Percentiles rank a stretch among this genome's conserved stretches.
Conservation (phyloP, 1,140 invertebrate genomes). For the Bombus cullumanus region DNA sequence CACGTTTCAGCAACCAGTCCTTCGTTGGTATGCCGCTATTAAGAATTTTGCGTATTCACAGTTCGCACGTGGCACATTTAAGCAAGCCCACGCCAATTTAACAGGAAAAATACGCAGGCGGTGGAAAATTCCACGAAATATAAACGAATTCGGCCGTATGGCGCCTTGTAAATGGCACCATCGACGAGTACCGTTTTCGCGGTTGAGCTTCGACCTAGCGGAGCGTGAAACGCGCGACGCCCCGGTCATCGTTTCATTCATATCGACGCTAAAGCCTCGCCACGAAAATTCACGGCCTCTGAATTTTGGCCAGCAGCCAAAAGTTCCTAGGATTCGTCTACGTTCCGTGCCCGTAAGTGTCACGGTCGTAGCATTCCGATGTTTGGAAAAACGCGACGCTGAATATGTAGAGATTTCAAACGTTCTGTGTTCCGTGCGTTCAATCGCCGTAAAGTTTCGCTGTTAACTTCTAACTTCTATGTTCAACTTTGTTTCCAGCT, state of each 20-base stretch:
- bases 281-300: conserved; percentile 41
- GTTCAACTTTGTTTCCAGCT: neutral
- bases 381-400: conserved; percentile 17
- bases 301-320: conserved; percentile 52
- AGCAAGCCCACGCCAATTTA: neutral
- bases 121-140: neutral
- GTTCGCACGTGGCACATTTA: too few relatives aligned
- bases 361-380: conserved; percentile 43
- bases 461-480: too few relatives aligned
- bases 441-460: too few relatives aligned
- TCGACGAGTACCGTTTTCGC: conserved; percentile 59
- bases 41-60: too few relatives aligned
- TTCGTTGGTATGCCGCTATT: too few relatives aligned
- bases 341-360: conserved; percentile 55
- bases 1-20: too few relatives aligned
- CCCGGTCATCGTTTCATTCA: conserved; percentile 56
- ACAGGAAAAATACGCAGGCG: neutral
- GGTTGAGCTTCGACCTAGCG: conserved; percentile 37
- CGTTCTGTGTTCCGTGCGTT: neutral
- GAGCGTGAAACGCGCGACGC: conserved; percentile 29
- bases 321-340: conserved; percentile 21
- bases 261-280: conserved; percentile 35
- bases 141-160: conserved; percentile 45
- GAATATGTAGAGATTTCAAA: too few relatives aligned
- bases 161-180: conserved; percentile 57